Evolutionary conservation across 30 jellyfish, hydroid and myxozoan genomes (phyloP), one percentile per base, ranked within the genome.

Genomic region (Nemopilema nomurai): DNA sequence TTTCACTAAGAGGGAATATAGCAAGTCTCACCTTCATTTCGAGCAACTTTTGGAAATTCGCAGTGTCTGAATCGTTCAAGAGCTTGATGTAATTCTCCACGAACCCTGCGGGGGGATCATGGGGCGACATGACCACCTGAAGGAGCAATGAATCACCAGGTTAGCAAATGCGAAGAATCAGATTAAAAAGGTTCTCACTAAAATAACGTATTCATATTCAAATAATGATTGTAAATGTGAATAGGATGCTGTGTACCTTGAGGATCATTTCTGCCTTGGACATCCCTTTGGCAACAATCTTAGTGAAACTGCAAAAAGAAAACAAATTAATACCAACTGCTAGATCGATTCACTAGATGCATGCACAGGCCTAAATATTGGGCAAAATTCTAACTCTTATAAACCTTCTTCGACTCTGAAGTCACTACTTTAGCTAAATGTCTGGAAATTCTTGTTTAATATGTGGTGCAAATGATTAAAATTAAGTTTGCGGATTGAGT

Each of bases 71-170:
- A 87, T 95, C 99, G 63, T 82, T 69, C 24, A 90, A 87, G 49
- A 95, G 74, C 69, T 95, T 95, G 75, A 95, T 95, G 87, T 95
- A 95, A 82, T 91, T 90, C 16, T 95, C 99, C 9, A 95, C 99
- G 51, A 95, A 95, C 0, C 97, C 96, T 21, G 91, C 89, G 28
- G 96, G 98, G 0, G 99, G 96, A 63, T 90, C 96, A 53, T 95
- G 99, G 18, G 99, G 97, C 21, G 99, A 95, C 97, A 95, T 95
- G 16, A 95, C 99, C 25, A 95, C 97, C 99, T 95, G 41, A 24
- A 32, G 30, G 0, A 6, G 28, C 21, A 81, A 69, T 28, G 19
- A 16, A 18, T 49, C 51, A 16, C 20, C 0, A 25, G 49, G 49
- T 31, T 18, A 0, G 4, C 17, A 57, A 28, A 19, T 23, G 28